A percentile compares a stretch with the other conserved stretches of the same genome.
Conservation (phyloP, 2,888 invertebrate species). For the Rhimphoctona megacephalus region DNA sequence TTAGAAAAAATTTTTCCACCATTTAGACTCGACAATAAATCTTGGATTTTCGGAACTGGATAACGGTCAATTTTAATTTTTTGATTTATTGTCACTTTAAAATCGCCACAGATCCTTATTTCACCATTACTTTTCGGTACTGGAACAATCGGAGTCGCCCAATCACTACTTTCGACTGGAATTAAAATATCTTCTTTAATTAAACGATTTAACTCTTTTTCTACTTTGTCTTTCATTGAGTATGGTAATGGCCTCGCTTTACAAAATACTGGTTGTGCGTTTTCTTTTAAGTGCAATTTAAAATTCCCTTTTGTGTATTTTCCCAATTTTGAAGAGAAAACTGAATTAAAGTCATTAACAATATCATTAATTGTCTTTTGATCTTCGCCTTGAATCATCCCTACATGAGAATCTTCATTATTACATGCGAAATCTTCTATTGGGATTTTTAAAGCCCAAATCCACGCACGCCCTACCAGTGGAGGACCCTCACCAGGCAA, state of each 20-base stretch:
- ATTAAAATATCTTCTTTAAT: background rate
- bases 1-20: conserved; percentile 74
- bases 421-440: background rate
- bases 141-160: no score
- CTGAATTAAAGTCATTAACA: background rate
- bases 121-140: background rate
- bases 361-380: background rate
- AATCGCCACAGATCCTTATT: conserved; percentile 72
- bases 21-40: conserved; percentile 64
- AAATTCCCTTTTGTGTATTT: background rate
- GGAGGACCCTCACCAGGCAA: background rate
- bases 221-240: background rate
- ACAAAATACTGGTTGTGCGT: background rate
- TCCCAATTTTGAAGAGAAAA: background rate
- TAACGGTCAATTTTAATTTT: conserved; percentile 49
- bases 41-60: conserved; percentile 69
- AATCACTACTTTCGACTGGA: conserved; percentile 16
- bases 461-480: background rate
- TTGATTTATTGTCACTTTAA: conserved; percentile 62
- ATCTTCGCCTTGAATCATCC: background rate
- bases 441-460: background rate
- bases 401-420: background rate
- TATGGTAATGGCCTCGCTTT: background rate
- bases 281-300: no score
- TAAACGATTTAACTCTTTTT: background rate